These are phyloP conservation scores for Trichosurus vulpecula DNA, from an alignment of 2,797 vertebrate species.

Conservation along the genomic window DNA sequence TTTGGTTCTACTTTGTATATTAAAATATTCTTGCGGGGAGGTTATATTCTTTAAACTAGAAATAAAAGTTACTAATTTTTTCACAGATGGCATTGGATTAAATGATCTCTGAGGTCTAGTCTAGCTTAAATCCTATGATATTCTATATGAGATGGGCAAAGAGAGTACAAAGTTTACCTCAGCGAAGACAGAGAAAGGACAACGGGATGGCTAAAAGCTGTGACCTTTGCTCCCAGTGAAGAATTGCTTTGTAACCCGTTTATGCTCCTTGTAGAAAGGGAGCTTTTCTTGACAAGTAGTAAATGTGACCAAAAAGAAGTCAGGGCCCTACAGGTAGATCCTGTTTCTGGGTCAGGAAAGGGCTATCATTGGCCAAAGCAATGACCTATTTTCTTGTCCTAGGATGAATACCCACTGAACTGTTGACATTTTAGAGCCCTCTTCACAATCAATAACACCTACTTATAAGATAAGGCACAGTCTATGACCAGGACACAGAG, in stretches of 20 bases:
- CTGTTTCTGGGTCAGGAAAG: background rate
- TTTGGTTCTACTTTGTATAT: background rate
- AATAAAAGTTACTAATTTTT: background rate
- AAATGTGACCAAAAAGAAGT: background rate
- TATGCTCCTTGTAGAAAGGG: background rate
- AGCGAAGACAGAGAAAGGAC: background rate
- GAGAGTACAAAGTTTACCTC: background rate
- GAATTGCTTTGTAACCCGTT: background rate
- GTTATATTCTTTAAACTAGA: background rate
- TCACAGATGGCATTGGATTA: background rate
- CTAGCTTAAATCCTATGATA: background rate
- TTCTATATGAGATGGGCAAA: background rate
- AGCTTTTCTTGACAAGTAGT: background rate
- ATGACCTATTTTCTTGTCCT: background rate
- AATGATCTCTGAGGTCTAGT: background rate
- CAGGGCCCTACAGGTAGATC: background rate
- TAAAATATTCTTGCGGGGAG: background rate
- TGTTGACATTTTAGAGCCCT: background rate
- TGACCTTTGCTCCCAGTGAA: background rate
- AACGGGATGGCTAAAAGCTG: background rate
- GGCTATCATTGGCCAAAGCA: background rate
- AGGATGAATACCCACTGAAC: background rate
- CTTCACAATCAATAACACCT: background rate
- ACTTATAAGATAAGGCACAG: background rate
- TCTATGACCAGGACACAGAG: background rate